Conservation (phyloP, 2,113 vertebrate genomes). For the Sinosuthora webbiana region DNA sequence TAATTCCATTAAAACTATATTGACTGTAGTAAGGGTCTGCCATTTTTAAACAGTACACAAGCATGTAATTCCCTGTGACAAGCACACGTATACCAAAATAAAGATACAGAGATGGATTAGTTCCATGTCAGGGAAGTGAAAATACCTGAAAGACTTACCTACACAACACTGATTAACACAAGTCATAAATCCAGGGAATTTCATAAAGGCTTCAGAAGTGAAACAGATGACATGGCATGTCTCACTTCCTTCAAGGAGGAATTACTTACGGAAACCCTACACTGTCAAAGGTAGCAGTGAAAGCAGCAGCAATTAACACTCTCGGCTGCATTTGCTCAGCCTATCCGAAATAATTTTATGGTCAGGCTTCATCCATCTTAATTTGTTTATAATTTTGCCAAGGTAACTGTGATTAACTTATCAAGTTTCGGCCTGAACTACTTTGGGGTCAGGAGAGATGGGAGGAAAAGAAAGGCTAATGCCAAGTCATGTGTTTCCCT, state of each 20-base stretch:
- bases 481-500: neutral
- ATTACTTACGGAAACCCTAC: conserved; percentile 34
- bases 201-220: neutral
- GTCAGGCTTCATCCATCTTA: conserved; percentile 16
- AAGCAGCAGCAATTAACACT: conserved; percentile 45
- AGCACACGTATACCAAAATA: neutral
- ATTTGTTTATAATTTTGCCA: conserved; percentile 41
- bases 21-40: neutral
- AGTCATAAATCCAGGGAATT: neutral
- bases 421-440: conserved; percentile 11
- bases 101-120: neutral
- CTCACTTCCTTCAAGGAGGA: conserved; percentile 25
- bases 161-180: neutral
- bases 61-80: neutral
- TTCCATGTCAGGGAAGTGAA: neutral
- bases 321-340: neutral
- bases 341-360: conserved; percentile 30
- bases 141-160: neutral
- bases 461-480: conserved; percentile 10
- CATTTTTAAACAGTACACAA: neutral
- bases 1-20: neutral
- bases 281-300: conserved; percentile 17
- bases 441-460: neutral
- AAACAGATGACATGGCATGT: neutral
- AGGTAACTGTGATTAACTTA: conserved; percentile 8